Conservation (phyloP, 2,113 vertebrate species). For the Nothocercus julius region DNA sequence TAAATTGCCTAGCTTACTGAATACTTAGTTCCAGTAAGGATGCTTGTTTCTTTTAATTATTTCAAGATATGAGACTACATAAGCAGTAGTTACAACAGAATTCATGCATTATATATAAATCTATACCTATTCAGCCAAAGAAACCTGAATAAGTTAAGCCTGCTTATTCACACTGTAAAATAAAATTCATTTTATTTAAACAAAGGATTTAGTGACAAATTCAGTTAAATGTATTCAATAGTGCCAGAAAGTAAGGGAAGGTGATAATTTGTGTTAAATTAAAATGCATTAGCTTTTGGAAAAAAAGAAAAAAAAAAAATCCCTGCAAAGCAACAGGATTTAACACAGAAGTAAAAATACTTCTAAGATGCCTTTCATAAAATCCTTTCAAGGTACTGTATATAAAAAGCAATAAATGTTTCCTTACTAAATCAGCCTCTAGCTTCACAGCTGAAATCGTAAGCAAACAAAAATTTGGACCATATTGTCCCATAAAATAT, state of each 20-base stretch:
- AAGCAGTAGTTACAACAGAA: not conserved
- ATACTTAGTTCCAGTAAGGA: slow-evolving; percentile 2
- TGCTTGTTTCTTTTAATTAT: not conserved
- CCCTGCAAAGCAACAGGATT: not conserved
- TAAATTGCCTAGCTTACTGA: slow-evolving; percentile 5
- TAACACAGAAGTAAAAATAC: not conserved
- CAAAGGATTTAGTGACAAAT: not conserved
- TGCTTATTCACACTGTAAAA: not conserved
- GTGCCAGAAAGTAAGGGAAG: not conserved
- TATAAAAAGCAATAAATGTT: not conserved
- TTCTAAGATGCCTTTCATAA: not conserved
- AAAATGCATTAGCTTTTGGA: not conserved
- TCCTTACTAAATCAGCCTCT: not conserved
- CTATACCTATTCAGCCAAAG: not conserved
- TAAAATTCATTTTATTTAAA: not conserved
- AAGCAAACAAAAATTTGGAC: not conserved
- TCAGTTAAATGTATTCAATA: not conserved
- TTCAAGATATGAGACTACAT: not conserved
- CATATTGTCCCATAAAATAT: not conserved
- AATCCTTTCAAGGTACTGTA: not conserved
- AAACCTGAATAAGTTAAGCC: not conserved
- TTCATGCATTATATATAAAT: not conserved
- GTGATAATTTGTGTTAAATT: not conserved
- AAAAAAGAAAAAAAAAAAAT: not conserved
- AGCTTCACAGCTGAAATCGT: not conserved